phyloP scores from a whole-genome alignment of 2,113 vertebrate species.

The Polypterus senegalus region DNA sequence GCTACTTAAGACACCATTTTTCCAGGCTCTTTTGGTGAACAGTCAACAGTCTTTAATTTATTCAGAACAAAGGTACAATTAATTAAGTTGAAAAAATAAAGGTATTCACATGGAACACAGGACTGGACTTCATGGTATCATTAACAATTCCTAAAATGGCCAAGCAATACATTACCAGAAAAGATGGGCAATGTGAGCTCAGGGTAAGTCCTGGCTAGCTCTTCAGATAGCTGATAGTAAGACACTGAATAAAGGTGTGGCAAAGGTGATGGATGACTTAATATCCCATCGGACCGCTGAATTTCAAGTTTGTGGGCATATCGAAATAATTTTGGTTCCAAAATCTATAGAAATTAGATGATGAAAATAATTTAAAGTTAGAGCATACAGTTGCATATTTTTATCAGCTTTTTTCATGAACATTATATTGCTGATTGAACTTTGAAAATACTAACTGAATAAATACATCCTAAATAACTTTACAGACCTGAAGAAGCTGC shows the following conservation, averaged over 20 bases:
- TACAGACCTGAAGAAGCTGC: slow-evolving; percentile 91
- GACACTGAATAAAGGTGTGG: slow-evolving; percentile 92
- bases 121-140: too few species aligned
- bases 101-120: too few species aligned
- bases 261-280: slow-evolving; percentile 78
- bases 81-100: too few species aligned
- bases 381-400: background rate
- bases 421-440: background rate
- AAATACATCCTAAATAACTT: background rate
- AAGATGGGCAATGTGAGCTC: slow-evolving; percentile 91
- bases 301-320: slow-evolving; percentile 96
- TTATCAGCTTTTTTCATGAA: too few species aligned
- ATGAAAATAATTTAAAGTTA: background rate
- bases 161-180: slow-evolving; percentile 60
- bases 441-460: too few species aligned
- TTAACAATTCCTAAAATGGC: too few species aligned
- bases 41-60: too few species aligned
- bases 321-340: slow-evolving; percentile 97
- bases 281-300: slow-evolving; percentile 74
- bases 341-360: slow-evolving; percentile 51
- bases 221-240: slow-evolving; percentile 92
- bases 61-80: too few species aligned
- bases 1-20: too few species aligned
- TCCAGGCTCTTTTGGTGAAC: too few species aligned
- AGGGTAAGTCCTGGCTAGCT: slow-evolving; percentile 86